These are phyloP conservation scores for Tenualosa thibaudeaui DNA, from an alignment of 2,797 vertebrate species.

Conservation along the genomic window DNA sequence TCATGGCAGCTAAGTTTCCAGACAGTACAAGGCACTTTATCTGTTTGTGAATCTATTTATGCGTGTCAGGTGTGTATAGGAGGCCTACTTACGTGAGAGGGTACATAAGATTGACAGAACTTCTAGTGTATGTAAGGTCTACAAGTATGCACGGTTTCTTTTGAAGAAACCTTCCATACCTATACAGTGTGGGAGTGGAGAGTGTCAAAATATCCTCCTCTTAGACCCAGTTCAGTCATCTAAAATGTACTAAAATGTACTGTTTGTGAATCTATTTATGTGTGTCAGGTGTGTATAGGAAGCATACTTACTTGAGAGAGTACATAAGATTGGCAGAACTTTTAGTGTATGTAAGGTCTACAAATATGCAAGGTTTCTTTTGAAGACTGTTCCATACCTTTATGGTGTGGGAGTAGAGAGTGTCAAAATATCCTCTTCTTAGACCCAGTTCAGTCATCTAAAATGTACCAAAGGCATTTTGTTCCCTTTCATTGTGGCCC, in stretches of 20 bases:
- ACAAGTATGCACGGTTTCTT: background rate
- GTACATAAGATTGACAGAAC: background rate
- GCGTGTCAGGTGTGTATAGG: background rate
- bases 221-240: constrained; percentile 1
- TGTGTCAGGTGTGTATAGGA: background rate
- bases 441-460: constrained; percentile 4
- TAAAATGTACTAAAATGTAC: background rate
- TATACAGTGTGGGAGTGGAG: background rate
- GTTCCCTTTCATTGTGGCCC: background rate
- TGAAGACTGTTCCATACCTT: background rate
- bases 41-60: background rate
- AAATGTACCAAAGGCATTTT: background rate
- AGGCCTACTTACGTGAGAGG: background rate
- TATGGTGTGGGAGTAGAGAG: background rate
- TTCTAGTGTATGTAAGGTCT: background rate
- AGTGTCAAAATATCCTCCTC: background rate
- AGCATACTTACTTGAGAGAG: background rate
- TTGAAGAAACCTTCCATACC: background rate
- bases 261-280: background rate
- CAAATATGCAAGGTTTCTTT: background rate
- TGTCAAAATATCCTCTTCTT: background rate
- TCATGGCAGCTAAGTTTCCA: background rate
- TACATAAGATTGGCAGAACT: background rate
- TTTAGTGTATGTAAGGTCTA: background rate
- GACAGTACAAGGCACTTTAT: background rate